Evolutionary conservation across 2,888 invertebrate genomes (phyloP).

Genomic region (Pristionchus fissidentatus): DNA sequence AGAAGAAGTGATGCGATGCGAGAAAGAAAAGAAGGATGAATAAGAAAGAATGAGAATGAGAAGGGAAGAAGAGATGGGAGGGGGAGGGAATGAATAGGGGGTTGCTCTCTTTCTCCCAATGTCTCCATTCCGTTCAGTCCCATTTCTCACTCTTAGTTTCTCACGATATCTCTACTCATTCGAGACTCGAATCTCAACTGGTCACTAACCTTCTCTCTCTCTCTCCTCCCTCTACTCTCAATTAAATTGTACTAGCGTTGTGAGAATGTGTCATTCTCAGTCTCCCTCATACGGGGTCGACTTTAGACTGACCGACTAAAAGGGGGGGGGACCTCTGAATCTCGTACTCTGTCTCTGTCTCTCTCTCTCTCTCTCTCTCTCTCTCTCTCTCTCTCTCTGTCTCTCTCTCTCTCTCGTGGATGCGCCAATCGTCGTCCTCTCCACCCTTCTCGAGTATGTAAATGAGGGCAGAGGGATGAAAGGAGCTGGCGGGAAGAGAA

Average conservation of each 20-base stretch:
- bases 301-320: not conserved
- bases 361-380: not conserved
- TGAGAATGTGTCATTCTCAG: slow-evolving; percentile 23
- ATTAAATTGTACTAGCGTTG: slow-evolving; percentile 19
- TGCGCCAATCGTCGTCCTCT: slow-evolving; percentile 4
- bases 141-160: not conserved
- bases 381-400: not conserved
- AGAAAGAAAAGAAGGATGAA: not conserved
- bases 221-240: too few relatives aligned
- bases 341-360: too few relatives aligned
- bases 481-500: slow-evolving; percentile 43
- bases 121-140: not conserved
- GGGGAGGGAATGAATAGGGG: not conserved
- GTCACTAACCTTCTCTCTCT: too few relatives aligned
- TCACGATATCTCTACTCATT: not conserved
- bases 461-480: not conserved
- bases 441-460: not conserved
- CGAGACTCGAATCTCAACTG: not conserved
- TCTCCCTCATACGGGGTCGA: too few relatives aligned
- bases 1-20: slow-evolving; percentile 22
- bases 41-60: not conserved
- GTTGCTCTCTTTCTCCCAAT: not conserved
- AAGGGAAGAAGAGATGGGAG: not conserved
- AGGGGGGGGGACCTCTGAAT: not conserved
- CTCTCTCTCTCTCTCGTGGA: not conserved